Evolutionary conservation across 2,888 invertebrate genomes (phyloP), one percentile per base, ranked within the genome.

Genomic region (Vesta saturnalis): DNA sequence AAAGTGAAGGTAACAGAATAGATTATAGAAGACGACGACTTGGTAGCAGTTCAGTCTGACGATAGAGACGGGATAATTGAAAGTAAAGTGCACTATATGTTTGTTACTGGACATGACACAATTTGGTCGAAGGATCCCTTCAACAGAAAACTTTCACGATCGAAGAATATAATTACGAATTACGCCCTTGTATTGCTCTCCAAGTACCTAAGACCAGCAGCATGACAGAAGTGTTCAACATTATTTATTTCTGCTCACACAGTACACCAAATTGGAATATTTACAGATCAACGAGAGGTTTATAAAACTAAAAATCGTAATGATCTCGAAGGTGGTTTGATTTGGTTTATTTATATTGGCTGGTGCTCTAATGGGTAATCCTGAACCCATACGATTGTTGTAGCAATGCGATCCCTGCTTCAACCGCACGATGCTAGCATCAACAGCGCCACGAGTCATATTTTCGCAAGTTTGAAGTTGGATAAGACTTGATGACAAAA

Each of bases 291-390:
- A 47, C 47, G 15, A 47, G 47, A 2, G 47, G 47, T 1, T 47
- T 47, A 47, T 47, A 8, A 47, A 47, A 47, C 47, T 47, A 14
- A 47, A 15, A 47, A 47, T 47, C 15, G 47, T 47, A 47, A 47
- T 47, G 47, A 15, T 15, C 14, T 6, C 14, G 18, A 14, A 47
- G 47, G 15, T 15, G 47, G 15, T 47, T 14, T 47, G 47, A 47
- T 47, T 47, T 47, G 47, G 16, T 47, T 47, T 47, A 15, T 47
- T 47, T n/a, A 8, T 47, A 47, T 47, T n/a, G 12, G 47, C 47
- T 15, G 16, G 15, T 14, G 15, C 47, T 1, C 47, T 47, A 47
- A 47, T 14, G 16, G 47, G 14, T 15, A 47, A 47, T 47, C 47
- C 14, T 47, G 47, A 47, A 8, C 47, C 47, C 16, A 47, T 47